Conservation (phyloP, 2,888 invertebrate species). For the Dryobota labecula region DNA sequence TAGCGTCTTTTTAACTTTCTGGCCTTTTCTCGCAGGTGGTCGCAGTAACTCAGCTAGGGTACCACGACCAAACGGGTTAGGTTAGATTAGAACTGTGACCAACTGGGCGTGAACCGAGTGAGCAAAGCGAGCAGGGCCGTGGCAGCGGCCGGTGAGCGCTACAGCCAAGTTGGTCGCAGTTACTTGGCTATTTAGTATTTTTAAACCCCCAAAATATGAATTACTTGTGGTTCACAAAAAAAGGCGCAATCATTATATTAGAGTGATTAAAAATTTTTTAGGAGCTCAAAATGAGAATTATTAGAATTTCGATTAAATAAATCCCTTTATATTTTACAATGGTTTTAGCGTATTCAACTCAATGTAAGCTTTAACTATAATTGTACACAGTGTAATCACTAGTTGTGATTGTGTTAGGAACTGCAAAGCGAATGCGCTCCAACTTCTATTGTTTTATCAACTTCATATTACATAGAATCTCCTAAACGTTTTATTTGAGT, state of each 20-base stretch:
- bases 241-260: not conserved
- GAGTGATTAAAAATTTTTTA: not conserved
- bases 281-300: not conserved
- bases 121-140: not conserved
- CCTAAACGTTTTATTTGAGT: slow-evolving; percentile 47
- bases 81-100: no score
- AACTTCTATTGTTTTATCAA: slow-evolving; percentile 26
- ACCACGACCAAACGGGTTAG: no score
- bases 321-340: not conserved
- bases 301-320: not conserved
- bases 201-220: not conserved
- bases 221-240: not conserved
- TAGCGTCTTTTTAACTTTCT: not conserved
- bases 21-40: not conserved
- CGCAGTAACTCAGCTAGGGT: not conserved
- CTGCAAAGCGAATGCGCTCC: slow-evolving; percentile 14
- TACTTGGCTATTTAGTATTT: not conserved
- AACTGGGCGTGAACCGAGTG: not conserved
- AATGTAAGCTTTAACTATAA: not conserved
- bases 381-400: not conserved
- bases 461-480: slow-evolving; percentile 16
- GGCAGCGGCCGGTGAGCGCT: not conserved
- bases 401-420: slow-evolving; percentile 32
- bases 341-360: not conserved
- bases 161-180: not conserved